Conservation (phyloP, 2,113 vertebrate species). For the Nematolebias whitei region DNA sequence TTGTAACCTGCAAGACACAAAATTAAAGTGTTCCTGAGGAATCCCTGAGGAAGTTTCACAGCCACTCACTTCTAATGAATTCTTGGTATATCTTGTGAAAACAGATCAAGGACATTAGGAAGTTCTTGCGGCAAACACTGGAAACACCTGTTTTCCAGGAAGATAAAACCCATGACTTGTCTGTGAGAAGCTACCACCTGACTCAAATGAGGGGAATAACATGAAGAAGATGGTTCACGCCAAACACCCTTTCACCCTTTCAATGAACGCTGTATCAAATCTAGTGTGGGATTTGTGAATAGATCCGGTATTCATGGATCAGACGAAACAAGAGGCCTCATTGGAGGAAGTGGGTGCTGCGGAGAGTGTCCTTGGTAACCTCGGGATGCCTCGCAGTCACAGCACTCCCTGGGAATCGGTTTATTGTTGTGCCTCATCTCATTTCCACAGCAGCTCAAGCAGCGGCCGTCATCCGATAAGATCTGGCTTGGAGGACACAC, state of each 20-base stretch:
- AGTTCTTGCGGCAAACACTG: neutral
- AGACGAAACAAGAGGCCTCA: neutral
- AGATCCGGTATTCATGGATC: neutral
- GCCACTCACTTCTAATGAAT: neutral
- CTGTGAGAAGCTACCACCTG: neutral
- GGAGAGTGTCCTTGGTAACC: constrained; percentile 72
- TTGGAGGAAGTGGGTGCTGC: neutral
- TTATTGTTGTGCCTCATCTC: neutral
- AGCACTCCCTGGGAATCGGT: constrained; percentile 80
- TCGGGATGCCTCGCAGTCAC: constrained; percentile 80
- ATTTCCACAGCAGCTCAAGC: constrained; percentile 85
- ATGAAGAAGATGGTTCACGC: neutral
- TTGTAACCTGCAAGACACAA: neutral
- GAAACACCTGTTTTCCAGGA: constrained; percentile 1
- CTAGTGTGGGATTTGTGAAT: neutral
- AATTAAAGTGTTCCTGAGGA: neutral
- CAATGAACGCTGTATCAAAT: constrained; percentile 2
- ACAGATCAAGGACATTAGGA: neutral
- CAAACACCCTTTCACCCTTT: neutral
- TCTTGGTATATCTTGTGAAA: constrained; percentile 5
- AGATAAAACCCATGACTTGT: neutral
- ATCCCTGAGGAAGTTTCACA: neutral
- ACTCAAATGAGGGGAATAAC: neutral
- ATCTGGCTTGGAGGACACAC: constrained; percentile 78
- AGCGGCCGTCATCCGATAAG: constrained; percentile 84